A percentile compares a stretch with the other conserved stretches of the same genome.
Evolutionary conservation across 2,113 vertebrate genomes (phyloP).

Genomic region (Pica pica): DNA sequence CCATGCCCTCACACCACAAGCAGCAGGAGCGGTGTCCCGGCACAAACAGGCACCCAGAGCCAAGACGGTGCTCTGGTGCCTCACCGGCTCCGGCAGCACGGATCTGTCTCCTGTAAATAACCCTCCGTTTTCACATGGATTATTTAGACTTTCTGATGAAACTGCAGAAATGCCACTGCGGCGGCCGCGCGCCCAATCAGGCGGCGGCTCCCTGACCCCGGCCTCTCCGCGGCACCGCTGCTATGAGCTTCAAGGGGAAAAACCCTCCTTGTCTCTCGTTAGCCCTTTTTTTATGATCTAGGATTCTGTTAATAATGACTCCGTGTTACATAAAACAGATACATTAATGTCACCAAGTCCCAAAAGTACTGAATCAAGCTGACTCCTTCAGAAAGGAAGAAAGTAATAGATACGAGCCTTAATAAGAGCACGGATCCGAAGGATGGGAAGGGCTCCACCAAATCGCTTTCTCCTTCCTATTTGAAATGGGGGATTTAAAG

Average conservation of each 20-base stretch:
- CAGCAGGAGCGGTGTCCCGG: background rate
- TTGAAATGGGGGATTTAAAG: conserved; percentile 32
- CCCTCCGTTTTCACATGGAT: conserved; percentile 61
- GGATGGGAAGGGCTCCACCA: background rate
- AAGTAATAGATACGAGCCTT: background rate
- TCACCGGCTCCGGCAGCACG: background rate
- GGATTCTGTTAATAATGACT: conserved; percentile 71
- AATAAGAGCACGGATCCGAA: background rate
- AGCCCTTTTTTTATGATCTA: conserved; percentile 70
- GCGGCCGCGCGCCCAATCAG: conserved; percentile 77
- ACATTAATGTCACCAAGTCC: conserved; percentile 72
- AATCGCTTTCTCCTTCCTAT: background rate
- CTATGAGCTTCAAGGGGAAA: conserved; percentile 84
- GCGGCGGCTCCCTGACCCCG: conserved; percentile 72
- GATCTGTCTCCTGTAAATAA: conserved; percentile 65
- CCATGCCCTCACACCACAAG: accelerated
- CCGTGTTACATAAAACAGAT: conserved; percentile 73
- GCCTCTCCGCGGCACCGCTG: conserved; percentile 78
- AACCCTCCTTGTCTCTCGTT: conserved; percentile 79
- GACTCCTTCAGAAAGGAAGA: conserved; percentile 54
- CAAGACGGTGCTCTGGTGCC: background rate
- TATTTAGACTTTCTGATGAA: conserved; percentile 79
- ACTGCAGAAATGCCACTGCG: conserved; percentile 77
- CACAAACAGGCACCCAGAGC: background rate
- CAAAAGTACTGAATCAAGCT: conserved; percentile 68